phyloP scores from a whole-genome alignment of 2,113 vertebrate species.

The Telmatochromis sp. region DNA sequence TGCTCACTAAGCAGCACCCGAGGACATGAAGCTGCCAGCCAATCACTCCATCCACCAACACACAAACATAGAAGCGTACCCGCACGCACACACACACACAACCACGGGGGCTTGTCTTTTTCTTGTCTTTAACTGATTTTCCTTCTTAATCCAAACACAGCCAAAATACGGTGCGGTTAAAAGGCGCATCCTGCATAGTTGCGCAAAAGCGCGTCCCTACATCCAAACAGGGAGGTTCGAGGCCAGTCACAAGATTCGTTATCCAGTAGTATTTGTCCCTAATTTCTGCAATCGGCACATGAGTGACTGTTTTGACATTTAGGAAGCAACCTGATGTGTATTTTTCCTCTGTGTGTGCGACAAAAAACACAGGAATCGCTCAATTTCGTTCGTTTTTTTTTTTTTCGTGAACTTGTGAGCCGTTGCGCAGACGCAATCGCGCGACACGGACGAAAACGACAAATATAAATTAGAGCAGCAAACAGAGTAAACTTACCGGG shows the following conservation, averaged over 20 bases:
- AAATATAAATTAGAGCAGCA: background rate
- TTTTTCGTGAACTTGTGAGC: conserved; percentile 35
- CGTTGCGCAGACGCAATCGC: background rate
- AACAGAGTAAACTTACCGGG: conserved; percentile 58
- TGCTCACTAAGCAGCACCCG: conserved; percentile 39
- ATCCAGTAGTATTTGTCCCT: background rate
- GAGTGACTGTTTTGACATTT: background rate
- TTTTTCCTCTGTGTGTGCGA: background rate
- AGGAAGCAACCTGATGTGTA: background rate
- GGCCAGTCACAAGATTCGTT: background rate
- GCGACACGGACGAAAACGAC: background rate
- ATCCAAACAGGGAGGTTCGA: conserved; percentile 18
- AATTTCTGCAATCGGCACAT: background rate
- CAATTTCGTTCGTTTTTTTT: conserved; percentile 12
- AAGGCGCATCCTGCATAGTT: conserved; percentile 37
- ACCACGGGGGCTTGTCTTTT: background rate
- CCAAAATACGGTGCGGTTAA: background rate
- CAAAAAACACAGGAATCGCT: background rate
- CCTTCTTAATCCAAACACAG: background rate
- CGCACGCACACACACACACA: background rate
- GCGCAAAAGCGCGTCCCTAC: conserved; percentile 45
- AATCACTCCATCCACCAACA: background rate
- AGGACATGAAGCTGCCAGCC: conserved; percentile 32
- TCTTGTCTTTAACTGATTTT: background rate
- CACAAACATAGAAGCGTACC: background rate